phyloP scores from a whole-genome alignment of 2,797 vertebrate species.

The Myotis vivesi region DNA sequence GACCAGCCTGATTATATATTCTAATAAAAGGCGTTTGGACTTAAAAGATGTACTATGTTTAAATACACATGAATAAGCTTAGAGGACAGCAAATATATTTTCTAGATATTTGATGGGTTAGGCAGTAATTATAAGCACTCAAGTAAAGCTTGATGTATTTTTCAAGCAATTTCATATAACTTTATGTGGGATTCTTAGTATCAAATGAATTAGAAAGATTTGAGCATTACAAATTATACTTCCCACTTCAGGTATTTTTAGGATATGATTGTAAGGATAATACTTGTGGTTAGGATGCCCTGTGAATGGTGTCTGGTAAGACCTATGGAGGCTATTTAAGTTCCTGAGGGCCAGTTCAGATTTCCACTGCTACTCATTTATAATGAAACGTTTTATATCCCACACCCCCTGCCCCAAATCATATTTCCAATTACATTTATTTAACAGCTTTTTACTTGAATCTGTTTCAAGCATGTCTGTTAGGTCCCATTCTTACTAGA shows the following conservation, averaged over 20 bases:
- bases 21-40: conserved; percentile 23
- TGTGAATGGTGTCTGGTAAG: background rate
- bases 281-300: background rate
- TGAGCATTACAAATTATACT: background rate
- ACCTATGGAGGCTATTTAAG: background rate
- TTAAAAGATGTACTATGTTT: background rate
- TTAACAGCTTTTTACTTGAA: background rate
- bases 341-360: background rate
- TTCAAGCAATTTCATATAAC: background rate
- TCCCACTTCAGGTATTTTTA: background rate
- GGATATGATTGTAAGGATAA: background rate
- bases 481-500: background rate
- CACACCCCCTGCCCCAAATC: no score
- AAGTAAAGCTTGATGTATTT: background rate
- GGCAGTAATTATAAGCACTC: background rate
- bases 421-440: background rate
- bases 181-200: background rate
- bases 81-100: background rate
- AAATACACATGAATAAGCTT: background rate
- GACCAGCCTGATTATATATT: background rate
- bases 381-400: background rate
- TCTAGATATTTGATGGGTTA: background rate
- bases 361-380: background rate
- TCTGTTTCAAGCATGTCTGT: background rate
- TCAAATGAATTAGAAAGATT: background rate